Conservation (phyloP, 2,888 invertebrate species). For the Dusona sp. region DNA sequence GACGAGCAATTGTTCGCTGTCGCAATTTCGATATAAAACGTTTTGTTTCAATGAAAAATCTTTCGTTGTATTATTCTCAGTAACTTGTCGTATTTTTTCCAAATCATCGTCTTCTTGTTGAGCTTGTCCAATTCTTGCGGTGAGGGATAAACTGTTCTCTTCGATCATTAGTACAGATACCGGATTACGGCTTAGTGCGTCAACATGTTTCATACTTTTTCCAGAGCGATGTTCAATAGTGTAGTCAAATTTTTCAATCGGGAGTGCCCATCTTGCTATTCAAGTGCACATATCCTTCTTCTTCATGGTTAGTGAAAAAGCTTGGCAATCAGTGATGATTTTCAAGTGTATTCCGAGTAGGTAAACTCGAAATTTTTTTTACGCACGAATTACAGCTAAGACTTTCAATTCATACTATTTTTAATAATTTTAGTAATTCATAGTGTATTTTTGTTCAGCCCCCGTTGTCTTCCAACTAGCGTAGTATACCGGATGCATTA, state of each 20-base stretch:
- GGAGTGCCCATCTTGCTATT: conserved; percentile 6
- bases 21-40: not conserved
- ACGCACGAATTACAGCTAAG: not conserved
- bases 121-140: not conserved
- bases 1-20: not conserved
- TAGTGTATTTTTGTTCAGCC: conserved; percentile 17
- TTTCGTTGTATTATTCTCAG: no score
- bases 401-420: conserved; percentile 10
- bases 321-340: conserved; percentile 15
- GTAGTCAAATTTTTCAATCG: not conserved
- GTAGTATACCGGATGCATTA: conserved; percentile 6
- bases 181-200: conserved; percentile 19
- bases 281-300: conserved; percentile 2
- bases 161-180: not conserved
- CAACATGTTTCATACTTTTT: conserved; percentile 12
- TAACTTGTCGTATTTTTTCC: not conserved
- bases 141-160: not conserved
- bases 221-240: conserved; percentile 9
- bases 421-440: no score
- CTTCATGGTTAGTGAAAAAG: conserved; percentile 11
- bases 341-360: conserved; percentile 3
- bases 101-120: not conserved
- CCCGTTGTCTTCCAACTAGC: not conserved
- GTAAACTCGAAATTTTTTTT: conserved; percentile 12
- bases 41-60: not conserved